Evolutionary conservation across 2,888 invertebrate species (phyloP), one percentile per base, ranked within the genome.

Genomic region (Apoderus coryli): DNA sequence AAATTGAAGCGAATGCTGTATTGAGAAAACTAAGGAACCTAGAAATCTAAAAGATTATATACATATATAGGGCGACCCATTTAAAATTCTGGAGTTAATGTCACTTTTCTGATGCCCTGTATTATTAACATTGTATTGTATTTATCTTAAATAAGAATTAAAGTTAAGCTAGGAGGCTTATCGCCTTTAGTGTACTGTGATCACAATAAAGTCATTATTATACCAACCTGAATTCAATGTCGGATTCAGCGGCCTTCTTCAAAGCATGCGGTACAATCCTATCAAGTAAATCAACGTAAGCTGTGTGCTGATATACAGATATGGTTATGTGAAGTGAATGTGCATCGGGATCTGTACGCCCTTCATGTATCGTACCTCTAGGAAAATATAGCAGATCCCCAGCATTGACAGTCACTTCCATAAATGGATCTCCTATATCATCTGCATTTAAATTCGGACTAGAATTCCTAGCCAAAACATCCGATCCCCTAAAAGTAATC

Each of bases 381-480:
- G 96, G 96, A 49, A 96, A 86, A 56, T 96, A 98, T 1, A 98
- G 63, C 45, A 95, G 53, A 54, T 95, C 95, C 1, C 93, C 93
- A 3, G 88, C 75, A 50, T 78, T 67, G 27, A 95, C 57, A 1
- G 75, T 67, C 0, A 77, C 69, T 50, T 90, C 86, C 42, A 88
- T 56, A 33, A 88, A 69, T 0, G 88, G 86, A 16, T 72, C 59
- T 0, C 80, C 84, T 29, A 93, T 65, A 45, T 89, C 80, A 5
- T 69, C 62, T 37, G 74, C 70, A 2, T 59, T 59, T 38, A 78
- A 81, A 61, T 88, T 84, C 41, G 64, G 63, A 16, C 92, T 93
- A 0, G 93, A 92, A 43, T 66, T 68, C 39, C 89, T 65, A 1
- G 95, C 81, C 22, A 96, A 60, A 2, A 66, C 37, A 32, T 49